Evolutionary conservation across 2,888 invertebrate genomes (phyloP).

Genomic region (Drosophila helvetica): DNA sequence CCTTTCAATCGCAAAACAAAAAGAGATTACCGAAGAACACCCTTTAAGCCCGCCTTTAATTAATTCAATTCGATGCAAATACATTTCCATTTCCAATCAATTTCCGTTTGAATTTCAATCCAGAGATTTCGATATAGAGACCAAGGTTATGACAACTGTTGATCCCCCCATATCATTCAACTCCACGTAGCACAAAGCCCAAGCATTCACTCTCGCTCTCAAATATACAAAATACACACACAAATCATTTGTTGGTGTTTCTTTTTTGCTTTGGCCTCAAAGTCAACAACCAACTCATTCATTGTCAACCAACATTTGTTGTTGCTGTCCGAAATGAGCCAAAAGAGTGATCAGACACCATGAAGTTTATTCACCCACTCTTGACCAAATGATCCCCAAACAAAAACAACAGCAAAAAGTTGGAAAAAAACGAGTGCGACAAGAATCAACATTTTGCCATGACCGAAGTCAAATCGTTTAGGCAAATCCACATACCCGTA

Average conservation of each 20-base stretch:
- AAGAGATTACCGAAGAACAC: too few species aligned
- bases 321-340: constrained; percentile 27
- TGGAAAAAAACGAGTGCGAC: constrained; percentile 42
- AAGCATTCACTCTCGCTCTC: constrained; percentile 40
- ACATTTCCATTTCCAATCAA: background rate
- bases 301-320: constrained; percentile 65
- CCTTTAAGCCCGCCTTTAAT: background rate
- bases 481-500: constrained; percentile 39
- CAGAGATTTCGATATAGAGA: background rate
- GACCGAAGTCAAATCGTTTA: constrained; percentile 46
- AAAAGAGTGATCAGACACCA: constrained; percentile 41
- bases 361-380: constrained; percentile 76
- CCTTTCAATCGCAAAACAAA: too few species aligned
- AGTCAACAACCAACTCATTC: constrained; percentile 70
- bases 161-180: constrained; percentile 24
- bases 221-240: background rate
- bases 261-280: constrained; percentile 43
- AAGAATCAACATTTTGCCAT: constrained; percentile 21
- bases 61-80: background rate
- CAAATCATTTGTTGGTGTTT: constrained; percentile 13
- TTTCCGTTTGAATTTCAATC: background rate
- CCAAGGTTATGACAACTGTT: constrained; percentile 24
- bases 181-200: constrained; percentile 21
- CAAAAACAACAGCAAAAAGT: constrained; percentile 15
- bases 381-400: constrained; percentile 40